phyloP scores from a whole-genome alignment of 1,140 invertebrate species.

The Hormaphis cornu region DNA sequence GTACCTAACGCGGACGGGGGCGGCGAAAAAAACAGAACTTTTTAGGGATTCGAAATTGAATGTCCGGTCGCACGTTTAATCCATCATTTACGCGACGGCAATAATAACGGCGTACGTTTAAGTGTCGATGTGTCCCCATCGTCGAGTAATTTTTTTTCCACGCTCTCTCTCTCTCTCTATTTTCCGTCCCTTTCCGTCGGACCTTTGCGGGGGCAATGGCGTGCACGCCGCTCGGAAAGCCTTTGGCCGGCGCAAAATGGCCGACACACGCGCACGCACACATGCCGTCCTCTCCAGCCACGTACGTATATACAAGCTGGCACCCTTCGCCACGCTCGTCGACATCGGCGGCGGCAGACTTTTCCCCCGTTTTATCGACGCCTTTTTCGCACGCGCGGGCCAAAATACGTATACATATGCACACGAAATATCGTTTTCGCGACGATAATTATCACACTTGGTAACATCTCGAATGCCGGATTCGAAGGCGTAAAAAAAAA shows the following conservation, averaged over 20 bases:
- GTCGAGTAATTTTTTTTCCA: constrained; percentile 18
- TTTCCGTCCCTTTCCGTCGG: neutral
- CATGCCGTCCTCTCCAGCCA: too few relatives aligned
- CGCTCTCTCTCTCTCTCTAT: neutral
- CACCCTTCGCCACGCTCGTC: neutral
- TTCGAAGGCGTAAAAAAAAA: too few relatives aligned
- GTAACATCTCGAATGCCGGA: too few relatives aligned
- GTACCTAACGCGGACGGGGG: neutral
- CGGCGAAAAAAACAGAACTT: neutral
- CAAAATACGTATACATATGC: neutral
- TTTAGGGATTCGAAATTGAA: constrained; percentile 18
- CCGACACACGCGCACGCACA: neutral
- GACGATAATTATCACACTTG: too few relatives aligned
- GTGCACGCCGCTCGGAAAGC: neutral
- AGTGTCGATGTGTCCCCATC: constrained; percentile 30
- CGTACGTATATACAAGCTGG: neutral
- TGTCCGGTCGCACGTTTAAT: constrained; percentile 17
- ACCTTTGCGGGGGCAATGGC: constrained; percentile 10
- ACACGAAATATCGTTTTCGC: too few relatives aligned
- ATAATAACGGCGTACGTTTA: constrained; percentile 31
- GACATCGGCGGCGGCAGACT: neutral
- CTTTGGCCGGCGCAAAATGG: constrained; percentile 21
- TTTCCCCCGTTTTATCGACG: constrained; percentile 21
- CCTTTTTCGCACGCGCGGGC: constrained; percentile 16
- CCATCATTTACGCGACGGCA: constrained; percentile 27